Base-by-base conservation (phyloP, 2,113 vertebrate genomes). In the Isichthys henryi region DNA sequence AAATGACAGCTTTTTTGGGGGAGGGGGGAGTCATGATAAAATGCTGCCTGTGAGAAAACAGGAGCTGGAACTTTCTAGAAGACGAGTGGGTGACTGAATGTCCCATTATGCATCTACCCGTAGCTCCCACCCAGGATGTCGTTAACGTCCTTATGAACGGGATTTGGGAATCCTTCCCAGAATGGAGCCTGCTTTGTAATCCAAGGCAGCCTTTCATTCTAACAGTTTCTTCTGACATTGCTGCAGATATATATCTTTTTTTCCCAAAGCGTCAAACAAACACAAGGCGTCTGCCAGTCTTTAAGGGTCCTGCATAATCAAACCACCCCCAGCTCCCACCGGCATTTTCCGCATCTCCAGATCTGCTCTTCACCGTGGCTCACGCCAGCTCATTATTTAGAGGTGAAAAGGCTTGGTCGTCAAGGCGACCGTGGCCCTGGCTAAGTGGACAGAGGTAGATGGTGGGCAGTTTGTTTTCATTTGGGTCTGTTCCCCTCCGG, bases 381-480 rank as follows among this genome's bases (percentile, higher is more conserved):
- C 50, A 53, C 35, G 85, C 85, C n/a, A n/a, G 50, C 50, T 87
- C 13, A 2, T 84, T 48, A 84, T 87, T 87, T 87, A 39, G 49
- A 35, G 50, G 85, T 52, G 85, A 86, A 31, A 53, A 35, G n/a
- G 85, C 49, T 13, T 15, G 15, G 49, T 86, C 85, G 48, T 35
- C 85, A 87, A 87, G 85, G 50, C 50, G 6, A 87, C 85, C 27
- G 15, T 21, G 85, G 19, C 15, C 49, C 49, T 87, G 50, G 17
- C 85, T 87, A 87, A 87, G 49, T 87, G 85, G 50, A 53, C 48
- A 53, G 49, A 87, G 50, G 50, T 27, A 87, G 85, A 48, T 48
- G 27, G 85, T n/a, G 27, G 50, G 50, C 50, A 87, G 31, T 87
- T 86, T 86, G 48, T 86, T 56, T 21, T 87, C 49, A 31, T 87